Conservation (phyloP, 2,888 invertebrate genomes). For the Panzeria rudis region DNA sequence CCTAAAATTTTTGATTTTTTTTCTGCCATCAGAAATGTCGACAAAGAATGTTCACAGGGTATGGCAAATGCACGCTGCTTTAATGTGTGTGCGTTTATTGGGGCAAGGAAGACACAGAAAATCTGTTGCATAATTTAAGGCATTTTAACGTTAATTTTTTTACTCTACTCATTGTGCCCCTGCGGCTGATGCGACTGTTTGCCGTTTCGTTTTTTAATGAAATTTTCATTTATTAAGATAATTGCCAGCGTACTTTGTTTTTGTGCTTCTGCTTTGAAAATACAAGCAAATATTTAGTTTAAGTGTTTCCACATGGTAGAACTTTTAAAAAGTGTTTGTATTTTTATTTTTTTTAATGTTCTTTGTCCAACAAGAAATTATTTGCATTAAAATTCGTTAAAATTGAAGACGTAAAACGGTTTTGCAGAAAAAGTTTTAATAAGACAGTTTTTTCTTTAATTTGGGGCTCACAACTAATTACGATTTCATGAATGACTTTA, state of each 20-base stretch:
- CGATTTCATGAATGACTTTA: no score
- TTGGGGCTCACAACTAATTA: no score
- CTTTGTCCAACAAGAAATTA: neutral
- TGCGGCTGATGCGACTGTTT: conserved; percentile 24
- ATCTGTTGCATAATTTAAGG: conserved; percentile 73
- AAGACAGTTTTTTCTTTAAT: no score
- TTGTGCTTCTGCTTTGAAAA: conserved; percentile 44
- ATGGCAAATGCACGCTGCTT: neutral
- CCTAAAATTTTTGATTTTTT: no score
- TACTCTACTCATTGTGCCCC: conserved; percentile 29
- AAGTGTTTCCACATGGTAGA: conserved; percentile 62
- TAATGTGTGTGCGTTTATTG: neutral
- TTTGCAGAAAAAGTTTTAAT: neutral
- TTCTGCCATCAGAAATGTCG: no score
- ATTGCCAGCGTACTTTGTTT: conserved; percentile 57
- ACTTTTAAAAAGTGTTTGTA: conserved; percentile 25
- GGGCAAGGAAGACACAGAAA: conserved; percentile 21
- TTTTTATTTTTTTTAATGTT: neutral
- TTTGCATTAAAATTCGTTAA: conserved; percentile 16
- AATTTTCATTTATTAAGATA: conserved; percentile 71
- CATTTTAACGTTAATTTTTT: conserved; percentile 64
- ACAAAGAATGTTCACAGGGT: no score
- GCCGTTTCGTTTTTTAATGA: conserved; percentile 56
- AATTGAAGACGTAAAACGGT: neutral
- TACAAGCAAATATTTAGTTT: conserved; percentile 55